A percentile compares a stretch with the other conserved stretches of the same genome.
Evolutionary conservation across 1,140 invertebrate species (phyloP).

Genomic region (Neuroterus valhalla): DNA sequence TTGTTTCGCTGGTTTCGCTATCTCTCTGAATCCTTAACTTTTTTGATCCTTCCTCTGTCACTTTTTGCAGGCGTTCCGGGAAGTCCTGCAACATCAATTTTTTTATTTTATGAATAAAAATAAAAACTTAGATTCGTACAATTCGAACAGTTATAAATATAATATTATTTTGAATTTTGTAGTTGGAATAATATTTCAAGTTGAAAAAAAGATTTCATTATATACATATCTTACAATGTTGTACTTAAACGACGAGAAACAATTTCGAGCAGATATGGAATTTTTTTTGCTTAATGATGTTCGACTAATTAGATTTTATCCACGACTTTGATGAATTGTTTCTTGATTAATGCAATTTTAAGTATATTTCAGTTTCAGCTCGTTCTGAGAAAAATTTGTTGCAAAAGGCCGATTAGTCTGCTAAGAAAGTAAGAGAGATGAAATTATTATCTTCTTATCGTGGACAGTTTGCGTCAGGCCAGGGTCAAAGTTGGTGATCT

Average conservation of each 20-base stretch:
- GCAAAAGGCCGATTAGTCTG: conserved; percentile 33
- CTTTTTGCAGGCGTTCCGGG: conserved; percentile 46
- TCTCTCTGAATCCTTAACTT: conserved; percentile 54
- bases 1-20: conserved; percentile 46
- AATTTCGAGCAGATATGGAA: no score
- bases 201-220: background rate
- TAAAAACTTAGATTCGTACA: no score
- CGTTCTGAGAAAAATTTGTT: conserved; percentile 20
- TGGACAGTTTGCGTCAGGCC: conserved; percentile 56
- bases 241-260: no score
- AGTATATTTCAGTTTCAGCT: conserved; percentile 10
- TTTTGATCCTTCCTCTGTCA: conserved; percentile 43
- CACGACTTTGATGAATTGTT: background rate
- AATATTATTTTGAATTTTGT: no score
- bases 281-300: no score
- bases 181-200: no score
- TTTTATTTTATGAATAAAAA: no score
- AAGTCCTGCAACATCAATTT: conserved; percentile 52
- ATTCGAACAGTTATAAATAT: no score
- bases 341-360: background rate
- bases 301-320: background rate
- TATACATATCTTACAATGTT: background rate
- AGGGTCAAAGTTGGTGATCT: conserved; percentile 56
- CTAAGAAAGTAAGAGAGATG: conserved; percentile 42
- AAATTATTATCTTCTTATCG: conserved; percentile 53